These are phyloP conservation scores for Podarcis siculus DNA, from an alignment of 2,797 vertebrate species.

Conservation along the genomic window DNA sequence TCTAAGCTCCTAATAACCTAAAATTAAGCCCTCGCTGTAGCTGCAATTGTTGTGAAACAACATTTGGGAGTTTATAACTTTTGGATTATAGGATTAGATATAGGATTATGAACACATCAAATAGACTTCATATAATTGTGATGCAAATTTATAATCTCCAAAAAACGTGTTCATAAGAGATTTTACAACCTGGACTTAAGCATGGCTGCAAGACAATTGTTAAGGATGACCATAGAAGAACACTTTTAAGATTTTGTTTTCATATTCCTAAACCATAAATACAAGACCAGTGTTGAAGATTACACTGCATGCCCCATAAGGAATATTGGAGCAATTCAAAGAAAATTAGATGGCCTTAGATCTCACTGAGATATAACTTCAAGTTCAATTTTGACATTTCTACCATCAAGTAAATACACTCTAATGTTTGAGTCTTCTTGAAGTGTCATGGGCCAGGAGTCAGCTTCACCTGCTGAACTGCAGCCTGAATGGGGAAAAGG, in stretches of 20 bases:
- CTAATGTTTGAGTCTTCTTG: too few species aligned
- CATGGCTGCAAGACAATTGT: background rate
- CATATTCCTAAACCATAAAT: background rate
- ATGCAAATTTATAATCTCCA: conserved; percentile 69
- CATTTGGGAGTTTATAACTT: conserved; percentile 65
- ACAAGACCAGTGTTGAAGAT: background rate
- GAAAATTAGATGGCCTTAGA: background rate
- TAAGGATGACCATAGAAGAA: background rate
- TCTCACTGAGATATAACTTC: background rate
- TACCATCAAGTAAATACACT: too few species aligned
- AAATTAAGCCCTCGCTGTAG: conserved; percentile 49
- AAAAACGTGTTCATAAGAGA: conserved; percentile 62
- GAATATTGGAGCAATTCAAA: background rate
- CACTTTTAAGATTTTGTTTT: background rate
- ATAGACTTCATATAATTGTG: conserved; percentile 72
- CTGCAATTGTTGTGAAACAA: conserved; percentile 66
- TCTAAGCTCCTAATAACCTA: conserved; percentile 57
- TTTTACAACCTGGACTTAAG: conserved; percentile 58
- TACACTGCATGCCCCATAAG: background rate
- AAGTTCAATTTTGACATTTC: background rate
- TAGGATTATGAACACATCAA: conserved; percentile 61
- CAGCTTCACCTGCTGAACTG: too few species aligned
- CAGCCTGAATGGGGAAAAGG: too few species aligned
- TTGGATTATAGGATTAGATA: conserved; percentile 48
- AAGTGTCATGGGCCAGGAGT: too few species aligned